Base-by-base conservation (phyloP, 53 echinoderm and acorn worm species). In the Apostichopus leukothele region DNA sequence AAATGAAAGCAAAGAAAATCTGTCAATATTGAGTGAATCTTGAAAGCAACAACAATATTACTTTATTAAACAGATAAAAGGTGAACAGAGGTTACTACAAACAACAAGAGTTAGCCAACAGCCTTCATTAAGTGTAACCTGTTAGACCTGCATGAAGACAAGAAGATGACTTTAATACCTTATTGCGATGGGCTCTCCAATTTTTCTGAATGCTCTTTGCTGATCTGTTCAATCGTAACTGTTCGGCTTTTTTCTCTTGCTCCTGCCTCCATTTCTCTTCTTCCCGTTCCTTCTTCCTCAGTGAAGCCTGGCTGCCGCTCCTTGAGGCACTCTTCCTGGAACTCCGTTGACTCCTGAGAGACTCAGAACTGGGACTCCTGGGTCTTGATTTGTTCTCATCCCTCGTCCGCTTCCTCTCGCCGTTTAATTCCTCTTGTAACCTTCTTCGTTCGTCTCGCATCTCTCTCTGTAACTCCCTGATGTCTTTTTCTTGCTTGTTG, bases 151-250 rank as follows among this genome's bases (percentile, higher is more conserved):
- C 39, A 3, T 39, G 39, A 39, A 39, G 39, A 39, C 39, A 39
- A 39, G 39, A 39, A 39, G 39, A 39, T 39, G 39, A 39, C 39
- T 39, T 39, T 39, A 39, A 39, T 39, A 39, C 39, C 39, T 39
- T 39, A 39, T 39, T 39, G 39, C 39, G 39, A 39, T 39, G 39
- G 39, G 39, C 39, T 51, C 94, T 91, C 98, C 98, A 97, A 83
- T 93, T 93, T 87, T 88, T 95, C 94, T 97, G 98, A 18, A 97
- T 94, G 13, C 86, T 97, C 76, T 89, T 94, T 22, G 98, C 98
- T 4, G 95, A 94, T 75, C 94, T 89, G 83, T 95, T 95, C 88
- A 94, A 87, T 51, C 93, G 88, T 59, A 97, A 90, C 88, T 97
- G 93, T 86, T 97, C 94, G 66, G 94, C 92, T 63, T 91, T 95